Evolutionary conservation across 2,113 vertebrate species (phyloP).

Genomic region (Scortum barcoo): DNA sequence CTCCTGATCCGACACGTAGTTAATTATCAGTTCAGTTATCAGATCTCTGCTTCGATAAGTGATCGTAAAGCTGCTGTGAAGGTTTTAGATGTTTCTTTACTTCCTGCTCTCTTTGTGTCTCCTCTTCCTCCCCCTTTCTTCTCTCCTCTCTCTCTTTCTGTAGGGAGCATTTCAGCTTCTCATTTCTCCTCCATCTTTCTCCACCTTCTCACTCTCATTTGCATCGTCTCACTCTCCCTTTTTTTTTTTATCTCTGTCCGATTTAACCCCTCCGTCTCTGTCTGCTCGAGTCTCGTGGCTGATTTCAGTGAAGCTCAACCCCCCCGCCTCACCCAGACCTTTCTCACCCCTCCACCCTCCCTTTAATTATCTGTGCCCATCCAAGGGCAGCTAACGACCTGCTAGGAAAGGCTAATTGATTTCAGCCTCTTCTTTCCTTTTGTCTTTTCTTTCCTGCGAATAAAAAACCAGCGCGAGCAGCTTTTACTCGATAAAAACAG

Average conservation of each 20-base stretch:
- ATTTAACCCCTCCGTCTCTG: slow-evolving; percentile 52
- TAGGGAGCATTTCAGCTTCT: slow-evolving; percentile 45
- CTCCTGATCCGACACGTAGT: neutral
- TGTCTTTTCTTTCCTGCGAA: slow-evolving; percentile 31
- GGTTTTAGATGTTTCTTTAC: neutral
- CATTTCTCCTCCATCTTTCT: slow-evolving; percentile 36
- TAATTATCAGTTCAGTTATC: slow-evolving; percentile 31
- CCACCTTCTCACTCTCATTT: slow-evolving; percentile 46
- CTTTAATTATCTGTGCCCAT: slow-evolving; percentile 86
- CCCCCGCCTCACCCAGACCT: slow-evolving; percentile 23
- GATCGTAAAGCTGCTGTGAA: slow-evolving; percentile 2
- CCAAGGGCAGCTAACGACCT: slow-evolving; percentile 85
- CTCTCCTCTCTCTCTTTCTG: slow-evolving; percentile 5
- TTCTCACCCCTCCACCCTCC: slow-evolving; percentile 36
- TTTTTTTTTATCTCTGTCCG: neutral
- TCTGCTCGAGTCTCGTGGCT: slow-evolving; percentile 22
- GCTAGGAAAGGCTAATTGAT: slow-evolving; percentile 83
- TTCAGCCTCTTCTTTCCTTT: slow-evolving; percentile 70
- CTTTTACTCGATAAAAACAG: slow-evolving; percentile 8
- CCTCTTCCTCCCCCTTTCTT: neutral
- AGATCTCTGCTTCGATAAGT: neutral
- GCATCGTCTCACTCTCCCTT: slow-evolving; percentile 17
- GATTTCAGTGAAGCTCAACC: slow-evolving; percentile 26
- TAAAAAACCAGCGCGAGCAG: neutral
- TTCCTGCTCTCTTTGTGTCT: neutral